A percentile compares a stretch with the other conserved stretches of the same genome.
Evolutionary conservation across 2,113 vertebrate genomes (phyloP).

Genomic region (Tachuris rubrigastra): DNA sequence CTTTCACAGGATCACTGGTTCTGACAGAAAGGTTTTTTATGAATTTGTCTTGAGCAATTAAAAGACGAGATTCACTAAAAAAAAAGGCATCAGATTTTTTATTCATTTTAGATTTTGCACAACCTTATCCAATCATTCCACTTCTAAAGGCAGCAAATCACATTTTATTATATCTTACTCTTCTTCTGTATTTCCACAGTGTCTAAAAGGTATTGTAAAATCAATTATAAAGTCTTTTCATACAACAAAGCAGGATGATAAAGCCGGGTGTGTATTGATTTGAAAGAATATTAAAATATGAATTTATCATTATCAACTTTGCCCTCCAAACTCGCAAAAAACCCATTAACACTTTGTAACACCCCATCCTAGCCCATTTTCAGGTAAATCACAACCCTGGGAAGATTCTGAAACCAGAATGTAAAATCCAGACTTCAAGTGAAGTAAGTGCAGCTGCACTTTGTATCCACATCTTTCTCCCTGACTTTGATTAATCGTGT

Average conservation of each 20-base stretch:
- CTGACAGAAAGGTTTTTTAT: not conserved
- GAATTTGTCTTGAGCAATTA: not conserved
- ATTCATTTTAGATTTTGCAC: not conserved
- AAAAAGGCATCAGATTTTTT: not conserved
- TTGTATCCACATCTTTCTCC: not conserved
- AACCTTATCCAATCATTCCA: not conserved
- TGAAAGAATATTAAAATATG: not conserved
- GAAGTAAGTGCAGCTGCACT: not conserved
- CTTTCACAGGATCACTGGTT: not conserved
- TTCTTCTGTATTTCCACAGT: not conserved
- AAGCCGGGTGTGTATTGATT: accelerated
- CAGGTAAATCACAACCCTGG: not conserved
- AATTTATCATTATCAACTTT: not conserved
- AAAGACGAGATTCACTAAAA: not conserved
- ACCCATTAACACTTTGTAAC: not conserved
- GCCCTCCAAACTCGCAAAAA: not conserved
- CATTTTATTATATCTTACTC: not conserved
- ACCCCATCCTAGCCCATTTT: not conserved
- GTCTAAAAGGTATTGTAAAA: not conserved
- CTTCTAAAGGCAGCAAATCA: not conserved
- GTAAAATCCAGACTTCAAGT: not conserved
- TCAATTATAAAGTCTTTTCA: not conserved
- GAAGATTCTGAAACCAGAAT: not conserved
- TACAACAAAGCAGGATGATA: not conserved
- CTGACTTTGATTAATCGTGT: not conserved